Evolutionary conservation across 2,888 invertebrate genomes (phyloP).

Genomic region (Drosophila nr. medialis): DNA sequence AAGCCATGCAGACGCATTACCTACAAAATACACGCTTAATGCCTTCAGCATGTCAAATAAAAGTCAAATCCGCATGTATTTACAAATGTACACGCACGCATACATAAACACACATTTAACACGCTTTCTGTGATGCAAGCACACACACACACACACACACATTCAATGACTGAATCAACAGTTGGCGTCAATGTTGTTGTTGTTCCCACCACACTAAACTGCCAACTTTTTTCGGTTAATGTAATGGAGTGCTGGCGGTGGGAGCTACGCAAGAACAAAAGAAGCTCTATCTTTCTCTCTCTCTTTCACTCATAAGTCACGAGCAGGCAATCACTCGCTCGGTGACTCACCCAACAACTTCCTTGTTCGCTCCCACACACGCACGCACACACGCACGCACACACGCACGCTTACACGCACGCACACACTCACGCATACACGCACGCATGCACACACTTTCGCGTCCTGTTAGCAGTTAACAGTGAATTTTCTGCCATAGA

Average conservation of each 20-base stretch:
- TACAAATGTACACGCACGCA: slow-evolving; percentile 12
- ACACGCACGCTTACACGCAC: slow-evolving; percentile 9
- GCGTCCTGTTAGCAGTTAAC: slow-evolving; percentile 27
- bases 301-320: slow-evolving; percentile 60
- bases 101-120: background rate
- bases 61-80: slow-evolving; percentile 30
- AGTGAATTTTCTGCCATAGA: slow-evolving; percentile 23
- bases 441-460: slow-evolving; percentile 22
- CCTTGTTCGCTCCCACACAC: slow-evolving; percentile 13
- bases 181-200: slow-evolving; percentile 39
- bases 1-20: background rate
- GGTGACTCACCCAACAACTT: slow-evolving; percentile 30
- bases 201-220: slow-evolving; percentile 11
- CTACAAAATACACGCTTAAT: background rate
- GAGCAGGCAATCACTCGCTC: slow-evolving; percentile 59
- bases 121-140: slow-evolving; percentile 1
- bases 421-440: slow-evolving; percentile 10
- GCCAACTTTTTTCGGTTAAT: slow-evolving; percentile 12
- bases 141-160: slow-evolving; percentile 2
- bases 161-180: slow-evolving; percentile 43
- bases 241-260: background rate
- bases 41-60: slow-evolving; percentile 35
- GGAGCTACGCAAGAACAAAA: slow-evolving; percentile 13
- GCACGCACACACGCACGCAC: slow-evolving; percentile 8
- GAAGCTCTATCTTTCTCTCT: slow-evolving; percentile 24